phyloP scores from a whole-genome alignment of 2,888 invertebrate species.

The Andrena flavipes region DNA sequence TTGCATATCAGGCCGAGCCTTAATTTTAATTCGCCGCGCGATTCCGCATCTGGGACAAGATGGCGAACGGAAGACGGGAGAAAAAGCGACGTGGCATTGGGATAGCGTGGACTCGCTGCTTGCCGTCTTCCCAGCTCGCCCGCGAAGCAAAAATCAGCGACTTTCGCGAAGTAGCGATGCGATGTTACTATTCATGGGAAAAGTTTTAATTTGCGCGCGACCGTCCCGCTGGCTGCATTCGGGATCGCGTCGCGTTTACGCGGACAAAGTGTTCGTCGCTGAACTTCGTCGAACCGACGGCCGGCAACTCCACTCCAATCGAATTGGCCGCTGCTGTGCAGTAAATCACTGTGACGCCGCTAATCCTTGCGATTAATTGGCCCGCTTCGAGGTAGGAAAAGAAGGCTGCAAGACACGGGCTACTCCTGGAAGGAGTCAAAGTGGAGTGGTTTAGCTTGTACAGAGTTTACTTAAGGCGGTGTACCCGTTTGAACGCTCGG shows the following conservation, averaged over 20 bases:
- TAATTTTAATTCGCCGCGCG: conserved; percentile 48
- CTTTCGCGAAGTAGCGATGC: conserved; percentile 59
- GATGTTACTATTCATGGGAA: conserved; percentile 80
- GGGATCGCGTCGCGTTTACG: conserved; percentile 20
- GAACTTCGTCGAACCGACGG: conserved; percentile 16
- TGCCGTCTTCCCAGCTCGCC: conserved; percentile 25
- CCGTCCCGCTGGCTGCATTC: conserved; percentile 18
- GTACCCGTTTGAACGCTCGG: too few relatives aligned
- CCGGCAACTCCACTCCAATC: not conserved
- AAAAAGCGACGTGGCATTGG: conserved; percentile 6
- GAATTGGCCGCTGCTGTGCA: not conserved
- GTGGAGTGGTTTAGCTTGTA: too few relatives aligned
- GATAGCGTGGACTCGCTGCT: conserved; percentile 11
- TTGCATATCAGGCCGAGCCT: conserved; percentile 64
- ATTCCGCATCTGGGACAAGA: conserved; percentile 18
- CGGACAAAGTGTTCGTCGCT: not conserved
- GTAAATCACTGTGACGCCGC: conserved; percentile 22
- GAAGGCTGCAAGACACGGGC: not conserved
- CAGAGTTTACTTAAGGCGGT: too few relatives aligned
- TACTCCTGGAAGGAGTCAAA: too few relatives aligned
- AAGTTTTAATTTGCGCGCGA: conserved; percentile 77
- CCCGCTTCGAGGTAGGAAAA: not conserved
- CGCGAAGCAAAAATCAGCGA: conserved; percentile 74
- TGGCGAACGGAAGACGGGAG: conserved; percentile 3
- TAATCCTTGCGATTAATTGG: conserved; percentile 27